Conservation (phyloP, 2,888 invertebrate species). For the Ctena decussata region DNA sequence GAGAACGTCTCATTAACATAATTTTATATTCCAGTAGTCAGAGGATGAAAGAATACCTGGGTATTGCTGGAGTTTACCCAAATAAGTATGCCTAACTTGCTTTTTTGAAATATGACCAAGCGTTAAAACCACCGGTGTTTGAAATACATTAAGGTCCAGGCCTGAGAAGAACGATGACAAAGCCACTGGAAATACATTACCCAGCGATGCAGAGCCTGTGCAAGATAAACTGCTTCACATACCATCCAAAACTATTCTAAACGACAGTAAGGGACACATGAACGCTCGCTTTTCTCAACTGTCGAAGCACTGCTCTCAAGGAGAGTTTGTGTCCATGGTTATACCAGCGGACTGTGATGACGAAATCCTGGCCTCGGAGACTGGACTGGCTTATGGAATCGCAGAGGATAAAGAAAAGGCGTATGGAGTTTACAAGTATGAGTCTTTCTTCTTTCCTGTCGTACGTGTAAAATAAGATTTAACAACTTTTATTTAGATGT, state of each 20-base stretch:
- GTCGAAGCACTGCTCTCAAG: background rate
- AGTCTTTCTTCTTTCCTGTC: too few relatives aligned
- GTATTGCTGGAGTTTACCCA: too few relatives aligned
- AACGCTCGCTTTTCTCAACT: background rate
- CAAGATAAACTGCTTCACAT: background rate
- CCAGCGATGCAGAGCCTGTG: background rate
- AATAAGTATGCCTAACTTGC: too few relatives aligned
- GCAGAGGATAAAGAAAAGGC: background rate
- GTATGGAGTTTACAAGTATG: background rate
- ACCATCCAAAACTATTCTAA: background rate
- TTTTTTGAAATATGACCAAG: too few relatives aligned
- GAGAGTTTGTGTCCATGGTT: background rate
- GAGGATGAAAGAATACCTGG: too few relatives aligned
- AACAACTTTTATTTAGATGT: too few relatives aligned
- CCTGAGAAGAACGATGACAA: too few relatives aligned
- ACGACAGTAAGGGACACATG: background rate
- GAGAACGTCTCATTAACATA: too few relatives aligned
- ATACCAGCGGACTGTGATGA: background rate
- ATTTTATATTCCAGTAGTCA: too few relatives aligned
- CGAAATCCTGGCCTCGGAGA: background rate
- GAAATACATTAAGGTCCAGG: too few relatives aligned
- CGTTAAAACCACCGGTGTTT: too few relatives aligned
- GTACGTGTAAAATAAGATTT: too few relatives aligned
- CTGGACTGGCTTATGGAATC: background rate
- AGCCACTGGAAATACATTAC: background rate